These are phyloP conservation scores for Acanthosepion esculentum DNA, from an alignment of 2,888 invertebrate species.

Conservation along the genomic window DNA sequence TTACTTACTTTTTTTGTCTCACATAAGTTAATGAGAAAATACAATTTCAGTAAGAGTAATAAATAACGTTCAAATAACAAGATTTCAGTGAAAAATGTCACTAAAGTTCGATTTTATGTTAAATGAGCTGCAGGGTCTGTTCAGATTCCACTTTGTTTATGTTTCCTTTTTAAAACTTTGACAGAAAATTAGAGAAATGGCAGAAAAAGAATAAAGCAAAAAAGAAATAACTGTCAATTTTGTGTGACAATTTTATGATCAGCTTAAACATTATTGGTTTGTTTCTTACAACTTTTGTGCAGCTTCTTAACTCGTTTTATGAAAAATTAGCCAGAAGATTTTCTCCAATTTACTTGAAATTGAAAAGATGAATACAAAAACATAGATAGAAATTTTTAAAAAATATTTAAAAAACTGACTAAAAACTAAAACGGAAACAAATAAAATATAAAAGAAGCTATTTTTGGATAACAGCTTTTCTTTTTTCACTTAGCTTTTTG, in stretches of 20 bases:
- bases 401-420: neutral
- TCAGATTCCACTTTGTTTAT: neutral
- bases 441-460: neutral
- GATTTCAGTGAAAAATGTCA: neutral
- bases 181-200: neutral
- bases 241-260: neutral
- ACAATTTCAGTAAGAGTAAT: neutral
- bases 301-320: neutral
- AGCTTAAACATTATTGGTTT: neutral
- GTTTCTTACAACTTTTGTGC: neutral
- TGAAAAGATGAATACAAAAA: neutral
- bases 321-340: neutral
- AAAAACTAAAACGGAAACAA: neutral
- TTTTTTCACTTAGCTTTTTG: neutral
- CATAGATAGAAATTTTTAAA: neutral
- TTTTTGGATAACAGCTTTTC: too few relatives aligned
- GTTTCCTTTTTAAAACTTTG: neutral
- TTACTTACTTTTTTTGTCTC: neutral
- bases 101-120: neutral
- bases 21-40: neutral
- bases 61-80: neutral
- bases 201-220: neutral
- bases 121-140: neutral
- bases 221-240: neutral
- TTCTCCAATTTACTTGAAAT: constrained; percentile 9